Conservation (phyloP, 2,888 invertebrate species). For the Caenorhabditis sulstoni region DNA sequence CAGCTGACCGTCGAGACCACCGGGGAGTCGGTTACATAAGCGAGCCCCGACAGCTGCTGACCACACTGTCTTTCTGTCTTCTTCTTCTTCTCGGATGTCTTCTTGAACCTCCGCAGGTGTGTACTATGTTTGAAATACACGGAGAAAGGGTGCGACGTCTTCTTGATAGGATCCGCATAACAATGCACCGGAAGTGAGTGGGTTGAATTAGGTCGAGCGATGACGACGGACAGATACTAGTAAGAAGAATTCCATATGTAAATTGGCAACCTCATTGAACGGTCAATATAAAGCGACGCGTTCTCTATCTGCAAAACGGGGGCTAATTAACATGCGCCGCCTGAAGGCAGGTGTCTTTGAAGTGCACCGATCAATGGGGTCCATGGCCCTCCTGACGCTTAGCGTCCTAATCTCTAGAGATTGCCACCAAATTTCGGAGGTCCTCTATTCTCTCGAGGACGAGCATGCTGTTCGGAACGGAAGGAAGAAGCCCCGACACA, state of each 20-base stretch:
- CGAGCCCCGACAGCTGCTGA: slow-evolving; percentile 31
- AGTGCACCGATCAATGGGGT: slow-evolving; percentile 27
- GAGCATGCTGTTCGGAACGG: slow-evolving; percentile 19
- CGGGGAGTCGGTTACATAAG: slow-evolving; percentile 26
- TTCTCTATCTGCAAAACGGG: slow-evolving; percentile 42
- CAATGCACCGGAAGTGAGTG: slow-evolving; percentile 20
- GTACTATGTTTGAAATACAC: slow-evolving; percentile 23
- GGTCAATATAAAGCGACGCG: slow-evolving; percentile 30
- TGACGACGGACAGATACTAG: slow-evolving; percentile 1
- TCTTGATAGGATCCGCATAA: background rate
- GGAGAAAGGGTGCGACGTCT: slow-evolving; percentile 16
- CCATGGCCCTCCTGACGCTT: slow-evolving; percentile 1
- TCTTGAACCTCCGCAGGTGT: slow-evolving; percentile 26
- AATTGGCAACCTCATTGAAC: slow-evolving; percentile 21
- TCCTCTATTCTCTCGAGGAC: slow-evolving; percentile 3
- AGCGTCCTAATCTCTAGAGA: slow-evolving; percentile 41
- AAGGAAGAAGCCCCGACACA: slow-evolving; percentile 42
- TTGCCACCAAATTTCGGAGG: slow-evolving; percentile 18
- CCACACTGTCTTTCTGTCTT: slow-evolving; percentile 16
- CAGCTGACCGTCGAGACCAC: slow-evolving; percentile 19
- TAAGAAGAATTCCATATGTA: slow-evolving; percentile 18
- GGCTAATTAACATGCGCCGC: slow-evolving; percentile 52
- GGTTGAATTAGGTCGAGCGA: slow-evolving; percentile 17
- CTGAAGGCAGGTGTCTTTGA: slow-evolving; percentile 48
- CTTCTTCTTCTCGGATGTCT: slow-evolving; percentile 14